Evolutionary conservation across 2,888 invertebrate genomes (phyloP), one percentile per base, ranked within the genome.

Genomic region (Criorhina ranunculi): DNA sequence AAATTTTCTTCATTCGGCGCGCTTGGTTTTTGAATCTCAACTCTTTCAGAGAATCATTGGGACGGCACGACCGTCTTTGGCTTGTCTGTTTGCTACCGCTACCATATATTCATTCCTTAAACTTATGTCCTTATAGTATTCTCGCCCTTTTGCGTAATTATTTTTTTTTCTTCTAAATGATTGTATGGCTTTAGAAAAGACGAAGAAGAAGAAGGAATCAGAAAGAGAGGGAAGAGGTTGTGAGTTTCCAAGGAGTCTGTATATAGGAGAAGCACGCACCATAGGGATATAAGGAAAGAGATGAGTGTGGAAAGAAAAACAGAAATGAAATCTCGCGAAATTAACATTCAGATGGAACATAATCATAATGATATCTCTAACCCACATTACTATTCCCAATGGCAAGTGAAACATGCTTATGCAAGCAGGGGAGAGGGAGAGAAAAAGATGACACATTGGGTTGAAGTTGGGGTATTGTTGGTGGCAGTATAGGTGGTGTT

Each of bases 321-420:
- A 72, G 64, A 85, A 80, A 76, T 60, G 53, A 80, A 85, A 80
- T 80, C 59, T 80, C 80, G 85, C 80, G 80, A 75, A 85, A 85
- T 85, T 85, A 85, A 85, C 85, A 85, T 79, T 85, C 69, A 70
- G 75, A 79, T 75, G 67, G 57, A 85, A 76, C 76, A 80, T 80
- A 85, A 76, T 85, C 85, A 85, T 85, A 85, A 85, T 80, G 80
- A 80, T 76, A 85, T 85, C 75, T 76, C 80, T 72, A 80, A 69
- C 72, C 83, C 69, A 83, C 78, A 73, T 83, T 83, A 78, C 79
- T 79, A 73, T 78, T 78, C 73, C 79, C 62, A 78, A 40, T 69
- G 44, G 55, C 44, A 44, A 42, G 53, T 62, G 60, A 46, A 40
- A 72, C 64, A 31, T 66, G 12, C 46, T 11, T 4, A 35, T 37